Conservation (phyloP, 1,140 invertebrate genomes). For the Leptinotarsa lineolata region DNA sequence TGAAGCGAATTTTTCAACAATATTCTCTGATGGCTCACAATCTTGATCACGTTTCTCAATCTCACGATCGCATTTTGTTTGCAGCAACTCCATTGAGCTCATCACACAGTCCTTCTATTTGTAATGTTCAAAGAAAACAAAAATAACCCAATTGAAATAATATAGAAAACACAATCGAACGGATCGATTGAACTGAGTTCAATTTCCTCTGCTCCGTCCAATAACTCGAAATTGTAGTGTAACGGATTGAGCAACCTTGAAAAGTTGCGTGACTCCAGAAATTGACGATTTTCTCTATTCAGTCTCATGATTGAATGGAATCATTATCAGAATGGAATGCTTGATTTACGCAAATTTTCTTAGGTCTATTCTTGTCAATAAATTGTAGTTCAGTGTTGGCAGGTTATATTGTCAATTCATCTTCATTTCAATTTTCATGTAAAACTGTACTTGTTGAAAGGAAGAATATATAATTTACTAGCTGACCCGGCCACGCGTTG, state of each 20-base stretch:
- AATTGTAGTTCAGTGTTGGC: not conserved
- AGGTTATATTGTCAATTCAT: not conserved
- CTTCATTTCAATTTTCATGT: not conserved
- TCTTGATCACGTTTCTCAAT: too few species aligned
- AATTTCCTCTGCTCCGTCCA: not conserved
- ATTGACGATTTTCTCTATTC: not conserved
- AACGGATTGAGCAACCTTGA: not conserved
- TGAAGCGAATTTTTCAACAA: too few species aligned
- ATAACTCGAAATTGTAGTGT: not conserved
- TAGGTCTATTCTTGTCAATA: not conserved
- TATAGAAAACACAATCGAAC: too few species aligned
- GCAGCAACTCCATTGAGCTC: too few species aligned
- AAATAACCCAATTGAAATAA: too few species aligned
- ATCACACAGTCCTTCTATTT: too few species aligned
- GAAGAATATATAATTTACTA: too few species aligned
- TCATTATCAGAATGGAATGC: not conserved
- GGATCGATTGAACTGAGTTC: not conserved
- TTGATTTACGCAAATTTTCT: not conserved
- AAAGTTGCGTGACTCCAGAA: not conserved
- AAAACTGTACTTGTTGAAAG: not conserved
- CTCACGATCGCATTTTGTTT: too few species aligned
- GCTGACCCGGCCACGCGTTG: too few species aligned
- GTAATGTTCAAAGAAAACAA: too few species aligned
- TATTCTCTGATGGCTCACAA: too few species aligned
- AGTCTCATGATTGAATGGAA: not conserved